Conservation (phyloP, 2,113 vertebrate species). For the Pungitius pungitius region DNA sequence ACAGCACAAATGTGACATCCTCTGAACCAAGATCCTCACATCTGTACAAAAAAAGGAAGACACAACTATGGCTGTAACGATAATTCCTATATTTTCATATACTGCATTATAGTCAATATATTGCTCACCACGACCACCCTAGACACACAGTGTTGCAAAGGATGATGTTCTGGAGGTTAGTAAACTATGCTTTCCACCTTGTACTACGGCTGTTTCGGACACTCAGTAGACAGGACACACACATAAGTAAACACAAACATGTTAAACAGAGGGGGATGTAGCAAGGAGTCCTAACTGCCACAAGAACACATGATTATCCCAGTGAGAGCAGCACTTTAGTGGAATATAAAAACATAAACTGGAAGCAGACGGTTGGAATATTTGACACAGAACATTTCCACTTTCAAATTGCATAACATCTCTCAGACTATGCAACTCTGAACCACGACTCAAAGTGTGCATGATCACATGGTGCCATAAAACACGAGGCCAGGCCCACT, state of each 20-base stretch:
- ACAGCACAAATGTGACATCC: no score
- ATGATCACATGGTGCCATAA: conserved; percentile 61
- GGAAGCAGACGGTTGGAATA: conserved; percentile 1
- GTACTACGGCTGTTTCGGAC: not conserved
- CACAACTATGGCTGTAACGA: no score
- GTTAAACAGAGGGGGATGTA: conserved; percentile 66
- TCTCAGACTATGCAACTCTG: conserved; percentile 42
- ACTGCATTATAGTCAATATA: no score
- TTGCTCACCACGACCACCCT: no score
- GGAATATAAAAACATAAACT: not conserved
- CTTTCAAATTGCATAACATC: conserved; percentile 50
- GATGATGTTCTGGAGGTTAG: not conserved
- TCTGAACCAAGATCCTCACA: no score
- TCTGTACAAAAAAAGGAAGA: no score
- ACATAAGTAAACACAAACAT: conserved; percentile 9
- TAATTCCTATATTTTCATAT: no score
- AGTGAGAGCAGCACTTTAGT: conserved; percentile 2
- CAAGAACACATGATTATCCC: not conserved
- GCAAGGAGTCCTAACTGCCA: conserved; percentile 23
- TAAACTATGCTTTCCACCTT: conserved; percentile 1
- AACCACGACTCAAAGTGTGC: conserved; percentile 46
- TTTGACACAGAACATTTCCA: conserved; percentile 1
- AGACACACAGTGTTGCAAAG: no score
- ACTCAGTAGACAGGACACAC: not conserved
- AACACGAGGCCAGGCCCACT: conserved; percentile 71